Evolutionary conservation across 2,797 vertebrate genomes (phyloP), one percentile per base, ranked within the genome.

Genomic region (Oceanodroma leucorhoa): DNA sequence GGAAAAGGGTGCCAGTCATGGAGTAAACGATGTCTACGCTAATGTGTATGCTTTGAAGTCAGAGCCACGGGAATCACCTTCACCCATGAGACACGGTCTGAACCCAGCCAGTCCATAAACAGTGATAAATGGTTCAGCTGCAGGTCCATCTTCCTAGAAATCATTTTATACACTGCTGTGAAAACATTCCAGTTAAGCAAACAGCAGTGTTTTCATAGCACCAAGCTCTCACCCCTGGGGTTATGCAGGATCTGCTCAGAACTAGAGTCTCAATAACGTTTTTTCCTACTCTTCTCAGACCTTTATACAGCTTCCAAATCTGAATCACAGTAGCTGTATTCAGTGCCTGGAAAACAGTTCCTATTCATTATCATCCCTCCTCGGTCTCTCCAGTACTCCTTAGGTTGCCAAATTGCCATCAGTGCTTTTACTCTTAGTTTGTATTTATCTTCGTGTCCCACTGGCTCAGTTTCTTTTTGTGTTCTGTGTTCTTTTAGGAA

Each of bases 301-400:
- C 34, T 94, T 89, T 90, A 57, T 73, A 69, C 66, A 87, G 64
- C 71, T 95, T 95, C 91, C 86, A 94, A 85, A 96, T 81, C 67
- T 69, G 75, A 89, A 69, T 81, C 90, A 94, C 93, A 96, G 88
- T 71, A 80, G 81, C 83, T 87, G 83, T 77, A 95, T 95, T 95
- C 91, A 90, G 67, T 58, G 83, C 88, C 64, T 92, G 60, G 30
- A 90, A 91, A 95, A 80, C 45, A 85, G 54, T 61, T 93, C 34
- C 88, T 50, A 92, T 96, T 95, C 91, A 95, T 90, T 92, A 89
- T 94, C 90, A 65, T 65, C 83, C 26, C 30, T 70, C 38, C 71
- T 90, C 2, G 0, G 54, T 64, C 80, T 87, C 50, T 73, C 64
- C 71, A 87, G 36, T 70, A 45, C 40, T 91, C 27, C 51, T 73